These are phyloP conservation scores for Agriotes lineatus DNA, from an alignment of 2,888 invertebrate genomes.

Conservation along the genomic window DNA sequence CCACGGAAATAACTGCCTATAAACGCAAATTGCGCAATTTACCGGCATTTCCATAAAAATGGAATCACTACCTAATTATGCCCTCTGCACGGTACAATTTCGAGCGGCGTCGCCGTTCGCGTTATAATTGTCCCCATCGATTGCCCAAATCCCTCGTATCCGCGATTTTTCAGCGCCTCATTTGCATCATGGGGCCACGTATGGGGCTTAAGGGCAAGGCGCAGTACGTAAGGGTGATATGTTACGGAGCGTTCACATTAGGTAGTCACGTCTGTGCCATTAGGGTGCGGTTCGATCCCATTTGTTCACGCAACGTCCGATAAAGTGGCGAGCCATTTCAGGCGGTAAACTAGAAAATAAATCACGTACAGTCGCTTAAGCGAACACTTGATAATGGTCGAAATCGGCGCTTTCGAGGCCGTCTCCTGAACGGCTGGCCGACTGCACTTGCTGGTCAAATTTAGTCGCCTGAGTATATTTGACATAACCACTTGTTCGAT, in stretches of 20 bases:
- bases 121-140: neutral
- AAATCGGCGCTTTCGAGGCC: slow-evolving; percentile 14
- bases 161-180: slow-evolving; percentile 41
- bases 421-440: slow-evolving; percentile 37
- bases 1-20: slow-evolving; percentile 14
- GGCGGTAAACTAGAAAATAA: slow-evolving; percentile 55
- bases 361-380: slow-evolving; percentile 52
- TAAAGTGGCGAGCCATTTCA: slow-evolving; percentile 54
- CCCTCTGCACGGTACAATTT: slow-evolving; percentile 12
- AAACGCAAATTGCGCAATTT: slow-evolving; percentile 30
- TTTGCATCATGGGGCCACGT: slow-evolving; percentile 48
- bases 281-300: slow-evolving; percentile 58
- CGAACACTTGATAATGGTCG: slow-evolving; percentile 45
- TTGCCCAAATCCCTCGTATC: too few species aligned
- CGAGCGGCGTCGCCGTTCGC: neutral
- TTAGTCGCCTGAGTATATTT: slow-evolving; percentile 55
- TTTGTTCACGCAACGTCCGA: slow-evolving; percentile 57
- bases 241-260: slow-evolving; percentile 51
- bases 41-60: slow-evolving; percentile 28
- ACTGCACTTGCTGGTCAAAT: slow-evolving; percentile 50
- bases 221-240: slow-evolving; percentile 48
- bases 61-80: slow-evolving; percentile 6
- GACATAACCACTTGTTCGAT: slow-evolving; percentile 57
- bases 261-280: slow-evolving; percentile 58
- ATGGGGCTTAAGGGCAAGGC: slow-evolving; percentile 46